These are phyloP conservation scores for Acronicta psi DNA, from an alignment of 2,888 invertebrate genomes.

Conservation along the genomic window DNA sequence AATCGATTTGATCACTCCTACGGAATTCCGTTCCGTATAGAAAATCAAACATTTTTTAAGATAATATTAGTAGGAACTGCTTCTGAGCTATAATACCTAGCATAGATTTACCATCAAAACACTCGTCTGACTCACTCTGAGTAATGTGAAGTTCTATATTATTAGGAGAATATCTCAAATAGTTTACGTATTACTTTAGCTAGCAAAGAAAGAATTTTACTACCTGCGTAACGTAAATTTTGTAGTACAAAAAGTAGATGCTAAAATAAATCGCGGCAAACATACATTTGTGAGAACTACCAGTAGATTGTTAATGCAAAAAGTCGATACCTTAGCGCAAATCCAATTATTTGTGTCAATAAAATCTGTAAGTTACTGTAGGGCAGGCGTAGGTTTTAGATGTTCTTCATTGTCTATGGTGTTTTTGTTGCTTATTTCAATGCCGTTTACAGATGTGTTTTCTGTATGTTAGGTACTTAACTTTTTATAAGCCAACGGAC, in stretches of 20 bases:
- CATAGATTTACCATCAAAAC: conserved; percentile 14
- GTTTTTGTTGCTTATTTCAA: too few relatives aligned
- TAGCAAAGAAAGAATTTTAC: conserved; percentile 17
- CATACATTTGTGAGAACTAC: conserved; percentile 14
- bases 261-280: conserved; percentile 11
- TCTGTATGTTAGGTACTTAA: too few relatives aligned
- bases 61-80: background rate
- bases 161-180: conserved; percentile 21
- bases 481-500: too few relatives aligned
- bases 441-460: too few relatives aligned
- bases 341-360: conserved; percentile 19
- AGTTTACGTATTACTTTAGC: conserved; percentile 25
- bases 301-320: conserved; percentile 18
- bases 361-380: conserved; percentile 21
- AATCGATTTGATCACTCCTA: background rate
- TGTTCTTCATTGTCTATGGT: conserved; percentile 26
- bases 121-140: conserved; percentile 41
- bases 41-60: too few relatives aligned
- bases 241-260: conserved; percentile 25
- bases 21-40: background rate
- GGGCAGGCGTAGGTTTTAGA: conserved; percentile 12
- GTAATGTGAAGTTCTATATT: conserved; percentile 18
- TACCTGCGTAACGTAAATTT: conserved; percentile 16
- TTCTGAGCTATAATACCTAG: too few relatives aligned
- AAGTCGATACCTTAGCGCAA: conserved; percentile 16